Percentiles rank a stretch among this genome's conserved stretches.
phyloP scores from a whole-genome alignment of 37 sponge, comb jelly and placozoan genomes.

The Hexactinellida sp. region DNA sequence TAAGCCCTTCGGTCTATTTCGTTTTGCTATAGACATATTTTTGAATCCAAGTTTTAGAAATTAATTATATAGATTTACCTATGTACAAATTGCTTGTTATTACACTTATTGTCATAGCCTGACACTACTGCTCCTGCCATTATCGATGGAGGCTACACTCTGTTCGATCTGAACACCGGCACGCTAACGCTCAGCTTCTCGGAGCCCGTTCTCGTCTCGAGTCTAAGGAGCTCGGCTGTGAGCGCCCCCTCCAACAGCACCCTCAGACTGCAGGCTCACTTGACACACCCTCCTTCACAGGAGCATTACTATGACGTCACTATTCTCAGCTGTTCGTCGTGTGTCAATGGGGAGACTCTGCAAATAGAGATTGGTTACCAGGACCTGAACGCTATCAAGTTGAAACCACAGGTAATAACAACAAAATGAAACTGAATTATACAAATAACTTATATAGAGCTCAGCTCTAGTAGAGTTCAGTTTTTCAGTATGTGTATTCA shows the following conservation, averaged over 20 bases:
- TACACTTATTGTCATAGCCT: background rate
- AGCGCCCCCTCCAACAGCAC: background rate
- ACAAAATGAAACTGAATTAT: too few species aligned
- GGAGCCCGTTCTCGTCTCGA: background rate
- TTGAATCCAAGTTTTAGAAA: too few species aligned
- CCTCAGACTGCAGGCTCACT: background rate
- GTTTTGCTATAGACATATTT: too few species aligned
- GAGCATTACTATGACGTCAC: conserved; percentile 6
- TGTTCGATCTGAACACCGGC: background rate
- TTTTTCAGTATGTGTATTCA: too few species aligned
- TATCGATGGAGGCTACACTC: background rate
- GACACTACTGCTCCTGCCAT: background rate
- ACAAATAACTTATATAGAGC: too few species aligned
- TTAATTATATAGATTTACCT: background rate
- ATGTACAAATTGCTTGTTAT: background rate
- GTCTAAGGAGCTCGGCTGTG: background rate
- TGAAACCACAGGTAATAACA: background rate
- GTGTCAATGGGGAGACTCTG: background rate
- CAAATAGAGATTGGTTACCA: background rate
- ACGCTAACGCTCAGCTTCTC: background rate
- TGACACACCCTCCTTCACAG: background rate
- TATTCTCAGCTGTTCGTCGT: background rate
- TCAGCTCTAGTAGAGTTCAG: too few species aligned
- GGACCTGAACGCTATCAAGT: background rate
- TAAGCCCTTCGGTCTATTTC: too few species aligned